Evolutionary conservation across 2,113 vertebrate genomes (phyloP).

Genomic region (Ranitomeya variabilis): DNA sequence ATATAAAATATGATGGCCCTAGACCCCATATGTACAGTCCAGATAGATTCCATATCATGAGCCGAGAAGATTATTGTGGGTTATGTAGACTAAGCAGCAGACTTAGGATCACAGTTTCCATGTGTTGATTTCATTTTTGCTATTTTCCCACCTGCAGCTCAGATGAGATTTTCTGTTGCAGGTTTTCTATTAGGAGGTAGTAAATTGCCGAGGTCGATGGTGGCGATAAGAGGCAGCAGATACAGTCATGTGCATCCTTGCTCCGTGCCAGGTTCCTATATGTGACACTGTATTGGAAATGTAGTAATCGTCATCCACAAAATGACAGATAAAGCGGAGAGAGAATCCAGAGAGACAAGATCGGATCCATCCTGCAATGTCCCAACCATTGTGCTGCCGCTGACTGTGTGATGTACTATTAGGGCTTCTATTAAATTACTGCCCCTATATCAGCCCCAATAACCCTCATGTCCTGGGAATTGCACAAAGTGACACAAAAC

Average conservation of each 20-base stretch:
- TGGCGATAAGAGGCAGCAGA: slow-evolving; percentile 1
- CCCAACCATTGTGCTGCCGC: slow-evolving; percentile 20
- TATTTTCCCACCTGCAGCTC: slow-evolving; percentile 5
- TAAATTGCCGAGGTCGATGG: not conserved
- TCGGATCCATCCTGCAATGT: slow-evolving; percentile 4
- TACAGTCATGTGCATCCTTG: not conserved
- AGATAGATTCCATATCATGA: not conserved
- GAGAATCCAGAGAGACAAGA: not conserved
- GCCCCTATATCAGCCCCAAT: not conserved
- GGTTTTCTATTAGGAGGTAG: not conserved
- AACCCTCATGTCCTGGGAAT: not conserved
- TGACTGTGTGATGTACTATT: slow-evolving; percentile 9
- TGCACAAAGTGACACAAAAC: slow-evolving; percentile 17
- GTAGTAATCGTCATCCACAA: not conserved
- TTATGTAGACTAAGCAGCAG: not conserved
- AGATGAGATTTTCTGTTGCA: slow-evolving; percentile 26
- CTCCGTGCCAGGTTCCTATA: slow-evolving; percentile 7
- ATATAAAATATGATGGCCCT: too few species aligned
- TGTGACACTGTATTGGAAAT: not conserved
- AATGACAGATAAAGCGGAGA: slow-evolving; percentile 3
- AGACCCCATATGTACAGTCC: too few species aligned
- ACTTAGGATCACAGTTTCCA: not conserved
- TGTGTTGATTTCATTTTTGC: not conserved
- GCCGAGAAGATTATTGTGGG: not conserved
- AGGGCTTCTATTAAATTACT: slow-evolving; percentile 33